Conservation (phyloP, 1,140 invertebrate species). For the Calephelis virginiensis region DNA sequence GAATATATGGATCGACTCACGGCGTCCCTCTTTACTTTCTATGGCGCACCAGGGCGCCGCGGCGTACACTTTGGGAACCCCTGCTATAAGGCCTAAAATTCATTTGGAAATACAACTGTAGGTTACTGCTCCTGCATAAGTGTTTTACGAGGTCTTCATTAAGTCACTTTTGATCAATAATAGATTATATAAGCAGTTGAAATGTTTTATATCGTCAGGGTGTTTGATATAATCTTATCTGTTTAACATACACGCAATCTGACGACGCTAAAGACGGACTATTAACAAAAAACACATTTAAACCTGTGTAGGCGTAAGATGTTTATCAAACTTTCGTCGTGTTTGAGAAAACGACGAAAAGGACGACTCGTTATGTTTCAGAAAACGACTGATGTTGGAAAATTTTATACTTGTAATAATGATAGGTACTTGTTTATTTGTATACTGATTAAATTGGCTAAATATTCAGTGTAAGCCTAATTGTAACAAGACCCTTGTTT, state of each 20-base stretch:
- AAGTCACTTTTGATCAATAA: too few species aligned
- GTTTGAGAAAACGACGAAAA: constrained; percentile 1
- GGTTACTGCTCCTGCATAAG: too few species aligned
- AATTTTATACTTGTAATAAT: constrained; percentile 5
- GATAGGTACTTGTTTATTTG: neutral
- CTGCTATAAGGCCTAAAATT: too few species aligned
- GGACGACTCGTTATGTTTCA: neutral
- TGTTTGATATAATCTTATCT: constrained; percentile 2
- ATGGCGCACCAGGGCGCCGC: too few species aligned
- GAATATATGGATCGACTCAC: too few species aligned
- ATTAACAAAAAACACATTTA: neutral
- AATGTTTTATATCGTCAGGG: neutral
- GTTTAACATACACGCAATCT: constrained; percentile 10
- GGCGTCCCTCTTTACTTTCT: too few species aligned
- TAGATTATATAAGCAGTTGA: neutral
- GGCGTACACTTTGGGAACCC: too few species aligned
- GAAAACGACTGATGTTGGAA: constrained; percentile 5
- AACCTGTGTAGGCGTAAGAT: constrained; percentile 13
- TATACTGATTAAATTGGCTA: neutral
- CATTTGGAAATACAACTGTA: too few species aligned
- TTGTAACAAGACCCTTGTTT: too few species aligned
- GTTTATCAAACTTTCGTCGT: constrained; percentile 10
- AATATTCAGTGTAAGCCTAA: too few species aligned
- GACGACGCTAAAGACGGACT: neutral
- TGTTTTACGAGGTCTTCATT: too few species aligned